Percentiles rank a stretch among this genome's conserved stretches.
phyloP scores from a whole-genome alignment of 2,888 invertebrate genomes.

The Plagodis dolabraria region DNA sequence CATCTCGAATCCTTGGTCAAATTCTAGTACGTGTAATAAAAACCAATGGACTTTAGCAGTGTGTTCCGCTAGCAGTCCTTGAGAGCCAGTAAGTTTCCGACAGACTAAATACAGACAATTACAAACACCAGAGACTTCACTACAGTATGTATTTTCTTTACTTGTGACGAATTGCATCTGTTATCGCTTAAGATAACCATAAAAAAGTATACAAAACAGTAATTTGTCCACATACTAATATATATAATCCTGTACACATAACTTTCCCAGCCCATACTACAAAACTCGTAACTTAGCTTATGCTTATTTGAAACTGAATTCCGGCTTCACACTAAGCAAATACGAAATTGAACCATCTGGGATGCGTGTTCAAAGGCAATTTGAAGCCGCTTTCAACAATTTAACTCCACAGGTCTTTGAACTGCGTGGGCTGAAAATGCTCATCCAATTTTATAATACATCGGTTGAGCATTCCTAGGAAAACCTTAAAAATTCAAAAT shows the following conservation, averaged over 20 bases:
- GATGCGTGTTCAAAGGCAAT: conserved; percentile 27
- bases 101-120: too few species aligned
- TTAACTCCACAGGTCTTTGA: neutral
- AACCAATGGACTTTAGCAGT: too few species aligned
- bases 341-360: conserved; percentile 5
- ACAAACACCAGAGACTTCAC: too few species aligned
- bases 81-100: too few species aligned
- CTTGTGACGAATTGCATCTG: too few species aligned
- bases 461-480: too few species aligned
- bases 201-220: neutral
- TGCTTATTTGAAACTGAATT: neutral
- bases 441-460: too few species aligned
- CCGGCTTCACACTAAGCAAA: conserved; percentile 11
- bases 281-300: neutral
- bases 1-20: too few species aligned
- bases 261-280: neutral
- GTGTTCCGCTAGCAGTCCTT: too few species aligned
- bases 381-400: neutral
- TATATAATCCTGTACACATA: neutral
- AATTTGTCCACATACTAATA: neutral
- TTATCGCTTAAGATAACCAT: neutral
- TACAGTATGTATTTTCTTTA: too few species aligned
- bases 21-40: too few species aligned
- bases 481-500: too few species aligned
- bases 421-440: neutral